phyloP scores from a whole-genome alignment of 2,888 invertebrate species.

The Panzeria rudis region DNA sequence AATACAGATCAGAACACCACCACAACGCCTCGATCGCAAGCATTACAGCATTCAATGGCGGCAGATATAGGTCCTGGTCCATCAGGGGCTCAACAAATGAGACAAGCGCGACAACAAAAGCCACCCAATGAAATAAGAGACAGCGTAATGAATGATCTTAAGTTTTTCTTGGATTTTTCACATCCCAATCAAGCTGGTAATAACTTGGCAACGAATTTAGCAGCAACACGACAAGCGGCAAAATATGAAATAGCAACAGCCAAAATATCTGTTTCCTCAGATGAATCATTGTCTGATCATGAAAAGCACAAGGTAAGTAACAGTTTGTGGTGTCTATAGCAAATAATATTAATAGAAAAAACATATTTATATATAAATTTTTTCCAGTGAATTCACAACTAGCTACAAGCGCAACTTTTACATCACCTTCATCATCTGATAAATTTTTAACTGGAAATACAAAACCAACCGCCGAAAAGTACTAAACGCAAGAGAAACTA shows the following conservation, averaged over 20 bases:
- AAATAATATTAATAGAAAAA: not conserved
- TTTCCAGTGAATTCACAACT: not conserved
- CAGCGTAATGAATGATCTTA: constrained; percentile 10
- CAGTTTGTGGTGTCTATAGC: not conserved
- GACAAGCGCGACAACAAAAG: not conserved
- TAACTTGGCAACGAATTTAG: not conserved
- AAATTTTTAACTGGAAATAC: not conserved
- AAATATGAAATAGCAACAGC: not conserved
- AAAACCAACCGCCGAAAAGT: not conserved
- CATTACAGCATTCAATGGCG: not conserved
- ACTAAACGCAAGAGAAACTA: too few relatives aligned
- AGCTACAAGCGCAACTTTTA: too few relatives aligned
- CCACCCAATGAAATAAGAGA: constrained; percentile 18
- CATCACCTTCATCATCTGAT: too few relatives aligned
- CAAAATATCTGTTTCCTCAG: not conserved
- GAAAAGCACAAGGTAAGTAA: not conserved
- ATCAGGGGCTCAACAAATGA: not conserved
- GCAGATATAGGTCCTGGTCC: not conserved
- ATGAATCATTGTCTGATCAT: not conserved
- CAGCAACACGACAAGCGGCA: not conserved
- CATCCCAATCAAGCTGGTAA: not conserved
- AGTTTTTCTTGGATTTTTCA: constrained; percentile 1
- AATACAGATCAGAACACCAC: constrained; percentile 4
- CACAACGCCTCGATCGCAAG: not conserved
- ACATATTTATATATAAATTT: not conserved